phyloP scores from a whole-genome alignment of 2,113 vertebrate genomes.

The Zosterops lateralis region DNA sequence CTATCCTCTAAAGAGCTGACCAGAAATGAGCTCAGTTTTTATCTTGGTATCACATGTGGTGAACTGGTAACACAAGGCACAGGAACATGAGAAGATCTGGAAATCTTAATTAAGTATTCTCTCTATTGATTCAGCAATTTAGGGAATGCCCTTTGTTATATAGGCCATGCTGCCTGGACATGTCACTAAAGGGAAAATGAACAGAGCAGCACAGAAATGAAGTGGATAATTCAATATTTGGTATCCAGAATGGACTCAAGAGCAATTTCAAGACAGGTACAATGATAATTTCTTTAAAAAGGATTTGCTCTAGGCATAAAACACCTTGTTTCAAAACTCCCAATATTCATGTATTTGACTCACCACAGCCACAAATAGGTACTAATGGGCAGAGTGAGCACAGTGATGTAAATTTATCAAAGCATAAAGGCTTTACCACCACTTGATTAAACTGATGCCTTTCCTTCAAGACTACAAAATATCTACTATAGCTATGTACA shows the following conservation, averaged over 20 bases:
- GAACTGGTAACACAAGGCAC: neutral
- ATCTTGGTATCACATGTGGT: neutral
- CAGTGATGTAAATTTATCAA: neutral
- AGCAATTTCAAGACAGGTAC: neutral
- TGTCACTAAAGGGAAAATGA: neutral
- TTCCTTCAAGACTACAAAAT: neutral
- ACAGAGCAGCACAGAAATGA: neutral
- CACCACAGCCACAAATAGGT: neutral
- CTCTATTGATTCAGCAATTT: neutral
- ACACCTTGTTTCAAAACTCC: neutral
- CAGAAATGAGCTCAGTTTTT: neutral
- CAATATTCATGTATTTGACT: neutral
- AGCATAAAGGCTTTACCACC: neutral
- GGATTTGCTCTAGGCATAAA: neutral
- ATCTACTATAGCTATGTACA: neutral
- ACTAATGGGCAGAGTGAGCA: neutral
- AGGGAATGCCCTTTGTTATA: neutral
- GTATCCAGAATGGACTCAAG: neutral
- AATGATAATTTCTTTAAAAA: neutral
- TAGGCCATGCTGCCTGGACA: neutral
- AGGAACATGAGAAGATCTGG: neutral
- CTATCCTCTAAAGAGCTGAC: neutral
- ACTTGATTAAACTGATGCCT: neutral
- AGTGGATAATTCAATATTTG: neutral
- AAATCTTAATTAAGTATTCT: neutral